Conservation (phyloP, 2,797 vertebrate species). For the Stomatorhinus walkeri region DNA sequence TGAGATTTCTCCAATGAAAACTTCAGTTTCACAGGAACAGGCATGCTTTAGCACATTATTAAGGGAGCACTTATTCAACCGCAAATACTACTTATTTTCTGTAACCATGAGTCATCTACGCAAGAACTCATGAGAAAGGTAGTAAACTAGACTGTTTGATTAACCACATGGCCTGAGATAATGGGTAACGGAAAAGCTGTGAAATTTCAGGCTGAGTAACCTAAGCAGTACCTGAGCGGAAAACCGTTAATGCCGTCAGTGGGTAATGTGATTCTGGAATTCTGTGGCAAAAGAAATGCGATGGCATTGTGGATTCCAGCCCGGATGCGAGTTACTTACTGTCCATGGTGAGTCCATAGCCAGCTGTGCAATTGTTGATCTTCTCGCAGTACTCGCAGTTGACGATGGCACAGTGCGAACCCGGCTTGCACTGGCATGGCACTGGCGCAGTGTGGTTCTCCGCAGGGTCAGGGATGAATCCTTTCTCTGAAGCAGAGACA, state of each 20-base stretch:
- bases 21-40: background rate
- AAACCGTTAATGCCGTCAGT: background rate
- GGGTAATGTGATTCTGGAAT: background rate
- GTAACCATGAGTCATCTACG: background rate
- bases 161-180: background rate
- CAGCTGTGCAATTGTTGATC: slow-evolving; percentile 65
- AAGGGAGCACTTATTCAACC: background rate
- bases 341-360: slow-evolving; percentile 57
- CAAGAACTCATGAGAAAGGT: background rate
- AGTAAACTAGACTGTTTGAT: background rate
- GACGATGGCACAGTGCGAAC: slow-evolving; percentile 70
- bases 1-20: background rate
- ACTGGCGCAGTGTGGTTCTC: slow-evolving; percentile 63
- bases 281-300: background rate
- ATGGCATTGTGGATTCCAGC: background rate
- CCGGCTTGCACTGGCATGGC: slow-evolving; percentile 67
- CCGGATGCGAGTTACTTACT: slow-evolving; percentile 39
- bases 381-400: slow-evolving; percentile 80
- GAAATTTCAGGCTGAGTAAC: background rate
- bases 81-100: background rate
- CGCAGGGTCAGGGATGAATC: slow-evolving; percentile 56
- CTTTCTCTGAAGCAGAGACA: slow-evolving; percentile 60
- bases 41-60: background rate
- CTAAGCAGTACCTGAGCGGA: background rate
- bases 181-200: background rate